A percentile compares a stretch with the other conserved stretches of the same genome.
phyloP scores from a whole-genome alignment of 2,113 vertebrate genomes.

The Bubalus kerabau region DNA sequence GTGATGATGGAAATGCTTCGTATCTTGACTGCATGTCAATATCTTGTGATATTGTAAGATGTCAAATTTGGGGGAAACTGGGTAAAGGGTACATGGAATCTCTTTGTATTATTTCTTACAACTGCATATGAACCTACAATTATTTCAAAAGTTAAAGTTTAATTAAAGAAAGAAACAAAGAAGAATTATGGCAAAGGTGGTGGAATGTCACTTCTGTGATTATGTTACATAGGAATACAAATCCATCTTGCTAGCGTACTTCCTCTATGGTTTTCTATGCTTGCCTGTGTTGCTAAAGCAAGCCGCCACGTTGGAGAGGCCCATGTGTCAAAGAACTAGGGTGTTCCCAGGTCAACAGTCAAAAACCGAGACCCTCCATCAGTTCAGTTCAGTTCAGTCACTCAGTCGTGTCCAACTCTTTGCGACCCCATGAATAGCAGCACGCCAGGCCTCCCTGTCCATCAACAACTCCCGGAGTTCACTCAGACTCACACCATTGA shows the following conservation, averaged over 20 bases:
- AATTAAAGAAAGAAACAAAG: background rate
- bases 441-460: too few species aligned
- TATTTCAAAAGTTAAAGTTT: background rate
- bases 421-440: too few species aligned
- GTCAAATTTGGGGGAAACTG: too few species aligned
- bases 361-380: background rate
- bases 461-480: fast-evolving
- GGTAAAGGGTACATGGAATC: background rate
- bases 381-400: too few species aligned
- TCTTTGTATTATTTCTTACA: background rate
- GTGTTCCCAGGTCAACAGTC: background rate
- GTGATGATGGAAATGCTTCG: background rate
- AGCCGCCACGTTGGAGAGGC: background rate
- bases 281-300: background rate
- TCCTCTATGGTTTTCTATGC: background rate
- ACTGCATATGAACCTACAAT: background rate
- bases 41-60: background rate
- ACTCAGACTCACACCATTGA: too few species aligned
- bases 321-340: background rate
- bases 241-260: background rate
- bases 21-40: background rate
- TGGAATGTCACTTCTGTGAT: background rate
- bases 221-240: background rate
- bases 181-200: background rate
- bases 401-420: too few species aligned